These are phyloP conservation scores for Stigmatopora nigra DNA, from an alignment of 2,113 vertebrate species.

Conservation along the genomic window DNA sequence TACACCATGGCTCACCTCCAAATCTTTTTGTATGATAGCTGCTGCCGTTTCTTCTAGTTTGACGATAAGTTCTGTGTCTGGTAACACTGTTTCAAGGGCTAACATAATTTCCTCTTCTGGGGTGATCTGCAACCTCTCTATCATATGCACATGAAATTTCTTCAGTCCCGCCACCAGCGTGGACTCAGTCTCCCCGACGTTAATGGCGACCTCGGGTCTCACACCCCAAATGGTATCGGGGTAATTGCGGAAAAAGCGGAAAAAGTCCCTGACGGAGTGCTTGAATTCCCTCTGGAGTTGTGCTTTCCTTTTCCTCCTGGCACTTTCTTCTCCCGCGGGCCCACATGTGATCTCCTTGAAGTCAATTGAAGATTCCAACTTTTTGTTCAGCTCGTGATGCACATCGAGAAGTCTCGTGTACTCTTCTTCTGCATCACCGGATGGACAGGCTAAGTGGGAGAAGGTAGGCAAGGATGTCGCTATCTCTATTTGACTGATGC, in stretches of 20 bases:
- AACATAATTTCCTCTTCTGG: conserved; percentile 62
- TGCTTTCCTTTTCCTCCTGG: conserved; percentile 2
- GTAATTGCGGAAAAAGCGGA: conserved; percentile 59
- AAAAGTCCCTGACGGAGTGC: conserved; percentile 63
- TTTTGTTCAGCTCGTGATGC: conserved; percentile 52
- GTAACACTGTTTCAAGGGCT: conserved; percentile 42
- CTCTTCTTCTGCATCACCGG: conserved; percentile 33
- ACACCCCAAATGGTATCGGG: conserved; percentile 45
- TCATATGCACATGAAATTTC: conserved; percentile 64
- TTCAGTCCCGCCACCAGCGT: conserved; percentile 56
- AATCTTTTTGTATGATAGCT: conserved; percentile 45
- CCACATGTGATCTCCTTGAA: neutral
- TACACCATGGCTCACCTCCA: neutral
- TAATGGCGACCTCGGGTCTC: neutral
- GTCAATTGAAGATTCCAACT: conserved; percentile 14
- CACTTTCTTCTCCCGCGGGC: neutral
- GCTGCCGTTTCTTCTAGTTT: conserved; percentile 54
- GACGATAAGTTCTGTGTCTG: conserved; percentile 38
- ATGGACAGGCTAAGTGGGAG: conserved; percentile 18
- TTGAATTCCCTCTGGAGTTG: conserved; percentile 40
- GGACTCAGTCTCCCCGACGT: conserved; percentile 13
- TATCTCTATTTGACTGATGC: conserved; percentile 64
- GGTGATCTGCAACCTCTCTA: conserved; percentile 69
- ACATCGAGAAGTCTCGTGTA: conserved; percentile 39
- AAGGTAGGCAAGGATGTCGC: conserved; percentile 50